These are phyloP conservation scores for Nasonia longicornis DNA, from an alignment of 1,140 invertebrate genomes.

Conservation along the genomic window DNA sequence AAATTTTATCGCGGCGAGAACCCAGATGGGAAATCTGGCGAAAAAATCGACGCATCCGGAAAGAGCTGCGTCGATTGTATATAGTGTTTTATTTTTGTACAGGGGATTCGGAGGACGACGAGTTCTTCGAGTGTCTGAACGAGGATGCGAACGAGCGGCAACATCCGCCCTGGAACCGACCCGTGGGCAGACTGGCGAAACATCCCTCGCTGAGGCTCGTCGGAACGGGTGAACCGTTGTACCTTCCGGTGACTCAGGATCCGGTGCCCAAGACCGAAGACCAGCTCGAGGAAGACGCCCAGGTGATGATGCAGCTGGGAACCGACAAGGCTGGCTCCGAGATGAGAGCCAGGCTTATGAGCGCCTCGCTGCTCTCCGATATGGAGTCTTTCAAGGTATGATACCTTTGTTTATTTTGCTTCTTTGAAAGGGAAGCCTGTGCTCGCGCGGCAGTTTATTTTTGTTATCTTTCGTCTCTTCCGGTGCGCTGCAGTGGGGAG, in stretches of 20 bases:
- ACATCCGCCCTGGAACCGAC: constrained; percentile 73
- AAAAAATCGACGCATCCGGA: too few relatives aligned
- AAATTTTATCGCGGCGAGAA: too few relatives aligned
- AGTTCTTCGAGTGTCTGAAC: constrained; percentile 88
- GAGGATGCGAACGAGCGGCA: constrained; percentile 67
- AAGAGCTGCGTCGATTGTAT: background rate
- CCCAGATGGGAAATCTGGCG: too few relatives aligned
- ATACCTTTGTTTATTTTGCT: background rate
- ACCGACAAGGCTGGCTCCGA: constrained; percentile 85
- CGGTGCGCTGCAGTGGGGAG: background rate
- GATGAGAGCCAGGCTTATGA: constrained; percentile 92
- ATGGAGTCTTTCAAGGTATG: constrained; percentile 96
- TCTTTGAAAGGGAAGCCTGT: background rate
- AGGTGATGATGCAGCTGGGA: constrained; percentile 88
- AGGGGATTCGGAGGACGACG: constrained; percentile 73
- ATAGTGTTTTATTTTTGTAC: background rate
- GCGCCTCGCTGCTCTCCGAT: constrained; percentile 93
- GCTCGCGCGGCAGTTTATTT: background rate
- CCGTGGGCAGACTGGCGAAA: constrained; percentile 79
- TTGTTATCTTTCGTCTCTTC: background rate
- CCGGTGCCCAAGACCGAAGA: constrained; percentile 97
- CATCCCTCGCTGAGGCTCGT: constrained; percentile 78
- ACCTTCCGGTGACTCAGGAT: constrained; percentile 93
- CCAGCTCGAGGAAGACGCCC: constrained; percentile 92
- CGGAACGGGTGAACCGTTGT: constrained; percentile 79